These are phyloP conservation scores for Arrhamphus sclerolepis DNA, from an alignment of 2,797 vertebrate genomes.

Conservation along the genomic window DNA sequence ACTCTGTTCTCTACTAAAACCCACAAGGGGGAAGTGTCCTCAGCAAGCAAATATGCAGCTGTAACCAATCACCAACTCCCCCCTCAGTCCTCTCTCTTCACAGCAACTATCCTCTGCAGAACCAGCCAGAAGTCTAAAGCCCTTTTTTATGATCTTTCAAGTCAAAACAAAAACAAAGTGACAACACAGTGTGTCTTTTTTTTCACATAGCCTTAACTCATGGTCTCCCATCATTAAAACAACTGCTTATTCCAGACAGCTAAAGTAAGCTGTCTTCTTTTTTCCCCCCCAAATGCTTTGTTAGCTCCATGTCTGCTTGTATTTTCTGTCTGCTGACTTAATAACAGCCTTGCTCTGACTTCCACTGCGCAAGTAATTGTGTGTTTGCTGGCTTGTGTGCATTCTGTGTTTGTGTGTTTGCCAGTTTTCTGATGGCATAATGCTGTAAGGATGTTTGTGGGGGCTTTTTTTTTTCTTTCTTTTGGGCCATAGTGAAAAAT, in stretches of 20 bases:
- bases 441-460: conserved; percentile 30
- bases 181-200: conserved; percentile 17
- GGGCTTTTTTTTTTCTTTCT: conserved; percentile 9
- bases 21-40: conserved; percentile 60
- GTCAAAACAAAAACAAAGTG: conserved; percentile 49
- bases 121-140: conserved; percentile 20
- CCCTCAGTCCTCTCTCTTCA: conserved; percentile 10
- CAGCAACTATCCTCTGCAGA: conserved; percentile 28
- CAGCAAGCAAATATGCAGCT: conserved; percentile 68
- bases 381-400: conserved; percentile 35
- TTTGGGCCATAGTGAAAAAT: conserved; percentile 16
- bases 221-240: conserved; percentile 39
- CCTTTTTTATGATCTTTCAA: conserved; percentile 33
- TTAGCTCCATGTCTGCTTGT: conserved; percentile 54
- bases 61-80: conserved; percentile 48
- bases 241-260: conserved; percentile 53
- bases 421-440: conserved; percentile 51
- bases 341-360: conserved; percentile 72
- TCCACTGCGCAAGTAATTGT: conserved; percentile 45
- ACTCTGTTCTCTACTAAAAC: conserved; percentile 25
- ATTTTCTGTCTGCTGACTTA: conserved; percentile 66
- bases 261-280: conserved; percentile 46
- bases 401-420: conserved; percentile 56
- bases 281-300: conserved; percentile 36
- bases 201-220: conserved; percentile 30